These are phyloP conservation scores for Hucho hucho DNA, from an alignment of 2,113 vertebrate genomes.

Conservation along the genomic window DNA sequence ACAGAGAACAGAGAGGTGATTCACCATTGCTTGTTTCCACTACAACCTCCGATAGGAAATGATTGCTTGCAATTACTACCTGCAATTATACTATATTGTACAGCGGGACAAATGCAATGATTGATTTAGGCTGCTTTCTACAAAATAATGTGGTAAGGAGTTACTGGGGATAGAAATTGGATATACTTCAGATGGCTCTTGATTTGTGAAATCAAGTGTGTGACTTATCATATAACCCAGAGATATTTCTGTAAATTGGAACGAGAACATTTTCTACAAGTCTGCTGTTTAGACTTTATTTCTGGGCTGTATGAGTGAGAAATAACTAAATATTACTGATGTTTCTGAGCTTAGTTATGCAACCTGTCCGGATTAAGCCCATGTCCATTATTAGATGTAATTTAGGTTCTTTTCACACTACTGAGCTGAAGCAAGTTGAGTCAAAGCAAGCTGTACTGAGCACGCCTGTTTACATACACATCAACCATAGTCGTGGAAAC, in stretches of 20 bases:
- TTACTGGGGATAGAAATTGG: constrained; percentile 38
- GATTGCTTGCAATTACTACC: constrained; percentile 75
- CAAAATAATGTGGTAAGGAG: constrained; percentile 64
- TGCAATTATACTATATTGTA: constrained; percentile 72
- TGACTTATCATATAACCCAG: not conserved
- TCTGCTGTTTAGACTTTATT: too few species aligned
- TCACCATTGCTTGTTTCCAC: constrained; percentile 76
- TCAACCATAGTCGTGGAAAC: too few species aligned
- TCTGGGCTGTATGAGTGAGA: too few species aligned
- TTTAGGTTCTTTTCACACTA: too few species aligned
- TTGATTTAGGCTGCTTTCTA: constrained; percentile 72
- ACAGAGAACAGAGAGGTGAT: constrained; percentile 80
- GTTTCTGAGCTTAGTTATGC: not conserved
- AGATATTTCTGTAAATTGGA: not conserved
- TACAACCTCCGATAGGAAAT: constrained; percentile 75
- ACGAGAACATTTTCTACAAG: not conserved
- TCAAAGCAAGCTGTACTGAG: too few species aligned
- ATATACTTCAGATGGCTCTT: constrained; percentile 19
- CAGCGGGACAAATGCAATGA: constrained; percentile 70
- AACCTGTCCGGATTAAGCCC: not conserved
- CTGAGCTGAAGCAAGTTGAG: too few species aligned
- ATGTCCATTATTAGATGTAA: not conserved
- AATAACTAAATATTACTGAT: not conserved
- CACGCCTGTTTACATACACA: too few species aligned
- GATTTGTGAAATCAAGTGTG: not conserved